Evolutionary conservation across 2,888 invertebrate species (phyloP).

Genomic region (Trisateles emortualis): DNA sequence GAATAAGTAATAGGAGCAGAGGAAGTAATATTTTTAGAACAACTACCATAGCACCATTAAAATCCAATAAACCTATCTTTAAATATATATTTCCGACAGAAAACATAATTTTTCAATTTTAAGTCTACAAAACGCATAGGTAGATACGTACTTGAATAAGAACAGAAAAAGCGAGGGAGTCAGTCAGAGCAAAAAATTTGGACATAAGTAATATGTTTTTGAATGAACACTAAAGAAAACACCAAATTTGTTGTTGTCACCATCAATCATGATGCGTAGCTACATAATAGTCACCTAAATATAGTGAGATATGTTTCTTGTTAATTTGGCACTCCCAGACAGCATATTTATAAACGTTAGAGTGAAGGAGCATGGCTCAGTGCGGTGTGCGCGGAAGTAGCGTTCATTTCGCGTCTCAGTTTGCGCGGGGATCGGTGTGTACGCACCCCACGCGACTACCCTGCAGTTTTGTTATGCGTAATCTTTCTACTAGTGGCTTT

Average conservation of each 20-base stretch:
- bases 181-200: too few relatives aligned
- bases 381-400: conserved; percentile 62
- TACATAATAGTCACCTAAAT: conserved; percentile 53
- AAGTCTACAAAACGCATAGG: too few relatives aligned
- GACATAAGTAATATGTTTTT: neutral
- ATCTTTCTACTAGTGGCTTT: conserved; percentile 66
- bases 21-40: too few relatives aligned
- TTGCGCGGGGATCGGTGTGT: conserved; percentile 48
- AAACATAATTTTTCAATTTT: too few relatives aligned
- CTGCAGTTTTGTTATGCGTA: conserved; percentile 63
- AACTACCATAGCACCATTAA: too few relatives aligned
- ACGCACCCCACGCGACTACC: conserved; percentile 37
- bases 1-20: too few relatives aligned
- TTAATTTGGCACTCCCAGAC: conserved; percentile 70
- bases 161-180: too few relatives aligned
- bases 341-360: conserved; percentile 79
- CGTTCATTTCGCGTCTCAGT: conserved; percentile 54
- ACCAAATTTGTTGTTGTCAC: neutral
- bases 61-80: too few relatives aligned
- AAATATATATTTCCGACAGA: too few relatives aligned
- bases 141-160: too few relatives aligned
- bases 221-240: neutral
- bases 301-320: conserved; percentile 57
- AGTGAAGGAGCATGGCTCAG: conserved; percentile 71
- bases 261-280: conserved; percentile 3